Evolutionary conservation across 92 coral and sea anemone species (phyloP), one percentile per base, ranked within the genome.

Genomic region (Blastomussa wellsi): DNA sequence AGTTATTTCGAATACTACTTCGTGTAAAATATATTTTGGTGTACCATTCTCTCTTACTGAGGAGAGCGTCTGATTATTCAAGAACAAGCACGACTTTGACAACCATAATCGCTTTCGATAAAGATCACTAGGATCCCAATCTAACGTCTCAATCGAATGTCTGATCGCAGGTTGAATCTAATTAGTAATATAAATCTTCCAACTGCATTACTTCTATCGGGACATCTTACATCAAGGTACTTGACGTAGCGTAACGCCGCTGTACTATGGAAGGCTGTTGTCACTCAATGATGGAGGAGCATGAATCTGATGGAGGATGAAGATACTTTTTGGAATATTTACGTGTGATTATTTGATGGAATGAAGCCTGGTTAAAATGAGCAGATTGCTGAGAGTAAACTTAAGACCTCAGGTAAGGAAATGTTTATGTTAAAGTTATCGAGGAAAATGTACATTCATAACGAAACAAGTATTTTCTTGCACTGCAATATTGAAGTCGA

Each of bases 391-490:
- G 12, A 66, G 78, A 72, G 70, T 85, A 29, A 82, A 51, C 74
- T 69, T 51, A 62, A 73, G 71, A 52, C 78, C 72, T 38, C 77
- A 79, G 87, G 92, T 89, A 74, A 89, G 88, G 55, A 65, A 51
- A 16, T 2, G 19, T 24, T 28, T 36, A 9, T 32, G 22, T 0
- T 24, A 28, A n/a, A 39, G 24, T 26, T 41, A 9, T 28, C 11
- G 32, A 62, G 68, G 33, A 62, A 62, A 12, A n/a, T 33, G n/a
- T 60, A 11, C n/a, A 60, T 26, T n/a, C 24, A n/a, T 33, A 10
- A 15, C 26, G 16, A 51, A 51, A 51, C 22, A 51, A 51, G 16
- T n/a, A n/a, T n/a, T 17, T 51, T 3, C 2, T 7, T 51, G 57
- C 22, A 44, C 49, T 44, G 49, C 49, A 44, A 8, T 39, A 39